Percentiles rank a stretch among this genome's conserved stretches.
phyloP scores from a whole-genome alignment of 1,140 invertebrate species.

The Rhagoletis pomonella region DNA sequence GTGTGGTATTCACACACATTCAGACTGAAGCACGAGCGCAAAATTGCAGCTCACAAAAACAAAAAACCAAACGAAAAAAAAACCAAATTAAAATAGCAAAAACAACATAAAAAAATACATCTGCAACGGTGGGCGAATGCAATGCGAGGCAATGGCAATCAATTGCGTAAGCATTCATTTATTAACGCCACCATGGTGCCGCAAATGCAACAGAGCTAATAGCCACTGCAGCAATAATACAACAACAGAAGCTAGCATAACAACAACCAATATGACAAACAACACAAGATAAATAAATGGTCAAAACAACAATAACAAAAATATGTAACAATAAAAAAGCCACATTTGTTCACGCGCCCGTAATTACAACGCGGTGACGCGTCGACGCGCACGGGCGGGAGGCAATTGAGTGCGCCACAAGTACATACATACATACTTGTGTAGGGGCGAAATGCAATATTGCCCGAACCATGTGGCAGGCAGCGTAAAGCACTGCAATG shows the following conservation, averaged over 20 bases:
- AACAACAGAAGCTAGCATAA: neutral
- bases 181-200: conserved; percentile 16
- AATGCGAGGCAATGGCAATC: conserved; percentile 1
- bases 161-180: conserved; percentile 44
- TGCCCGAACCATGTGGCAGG: neutral
- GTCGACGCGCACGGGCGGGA: neutral
- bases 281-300: conserved; percentile 18
- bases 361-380: conserved; percentile 48
- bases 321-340: conserved; percentile 40
- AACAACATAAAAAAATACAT: neutral
- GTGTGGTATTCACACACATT: neutral
- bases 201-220: conserved; percentile 36
- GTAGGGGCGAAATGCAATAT: neutral
- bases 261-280: neutral
- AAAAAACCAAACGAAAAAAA: neutral
- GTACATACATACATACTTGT: neutral
- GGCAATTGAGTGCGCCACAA: neutral
- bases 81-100: neutral
- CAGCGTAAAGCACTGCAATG: neutral
- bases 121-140: neutral
- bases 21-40: neutral
- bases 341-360: conserved; percentile 47
- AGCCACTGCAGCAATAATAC: neutral
- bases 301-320: conserved; percentile 44
- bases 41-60: neutral